Conservation (phyloP, 2,888 invertebrate genomes). For the Cataglyphis livida region DNA sequence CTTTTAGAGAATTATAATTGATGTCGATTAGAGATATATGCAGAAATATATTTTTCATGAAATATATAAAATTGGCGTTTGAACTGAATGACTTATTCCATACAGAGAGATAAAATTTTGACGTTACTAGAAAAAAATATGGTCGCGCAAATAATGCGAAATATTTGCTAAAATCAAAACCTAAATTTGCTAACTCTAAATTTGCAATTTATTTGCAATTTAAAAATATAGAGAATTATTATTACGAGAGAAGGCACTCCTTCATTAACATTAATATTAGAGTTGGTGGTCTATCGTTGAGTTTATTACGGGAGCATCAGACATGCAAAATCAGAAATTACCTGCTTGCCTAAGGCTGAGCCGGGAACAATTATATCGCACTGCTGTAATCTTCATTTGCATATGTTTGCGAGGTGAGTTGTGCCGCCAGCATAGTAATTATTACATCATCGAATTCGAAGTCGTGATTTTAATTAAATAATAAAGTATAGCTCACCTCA, state of each 20-base stretch:
- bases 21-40: background rate
- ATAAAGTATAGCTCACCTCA: background rate
- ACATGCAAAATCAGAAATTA: slow-evolving; percentile 52
- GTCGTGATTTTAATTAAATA: slow-evolving; percentile 29
- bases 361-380: slow-evolving; percentile 46
- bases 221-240: background rate
- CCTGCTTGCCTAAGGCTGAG: slow-evolving; percentile 31
- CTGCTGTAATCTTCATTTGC: slow-evolving; percentile 50
- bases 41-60: background rate
- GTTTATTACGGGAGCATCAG: slow-evolving; percentile 36
- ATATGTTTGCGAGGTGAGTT: slow-evolving; percentile 33
- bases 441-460: slow-evolving; percentile 15
- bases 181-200: background rate
- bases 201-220: slow-evolving; percentile 14
- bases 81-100: background rate
- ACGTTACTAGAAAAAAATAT: background rate
- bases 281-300: slow-evolving; percentile 31
- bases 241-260: background rate
- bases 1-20: background rate
- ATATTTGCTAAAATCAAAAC: slow-evolving; percentile 14
- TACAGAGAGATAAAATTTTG: background rate
- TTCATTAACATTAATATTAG: slow-evolving; percentile 40
- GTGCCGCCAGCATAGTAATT: slow-evolving; percentile 1
- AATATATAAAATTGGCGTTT: background rate
- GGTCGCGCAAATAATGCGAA: background rate